Percentiles rank a stretch among this genome's conserved stretches.
Evolutionary conservation across 2,888 invertebrate genomes (phyloP).

Genomic region (Trissolcus brochymenae): DNA sequence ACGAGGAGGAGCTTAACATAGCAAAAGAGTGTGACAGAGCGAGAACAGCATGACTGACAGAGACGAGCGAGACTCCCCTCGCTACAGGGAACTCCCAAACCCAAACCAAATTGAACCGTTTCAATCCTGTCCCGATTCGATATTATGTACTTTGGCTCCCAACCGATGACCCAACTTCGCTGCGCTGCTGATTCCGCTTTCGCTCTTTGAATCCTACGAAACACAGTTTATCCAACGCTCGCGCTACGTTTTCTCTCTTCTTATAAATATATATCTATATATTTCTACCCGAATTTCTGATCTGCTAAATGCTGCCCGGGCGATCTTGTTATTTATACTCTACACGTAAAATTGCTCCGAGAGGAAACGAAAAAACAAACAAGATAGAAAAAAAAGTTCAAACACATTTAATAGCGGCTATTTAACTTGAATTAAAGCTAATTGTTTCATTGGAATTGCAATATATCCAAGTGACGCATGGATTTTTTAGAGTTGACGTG

Average conservation of each 20-base stretch:
- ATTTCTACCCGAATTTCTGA: slow-evolving; percentile 3
- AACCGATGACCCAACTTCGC: slow-evolving; percentile 42
- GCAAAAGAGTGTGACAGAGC: slow-evolving; percentile 47
- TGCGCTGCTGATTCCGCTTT: slow-evolving; percentile 16
- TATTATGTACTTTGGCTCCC: slow-evolving; percentile 46
- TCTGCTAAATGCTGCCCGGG: slow-evolving; percentile 1
- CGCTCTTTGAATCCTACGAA: slow-evolving; percentile 48
- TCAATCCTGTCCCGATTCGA: slow-evolving; percentile 48
- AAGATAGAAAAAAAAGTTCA: too few relatives aligned
- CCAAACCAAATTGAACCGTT: slow-evolving; percentile 55
- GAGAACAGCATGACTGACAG: slow-evolving; percentile 20
- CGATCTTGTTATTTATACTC: neutral
- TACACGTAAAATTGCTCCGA: slow-evolving; percentile 2
- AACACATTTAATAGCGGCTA: too few relatives aligned
- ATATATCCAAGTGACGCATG: too few relatives aligned
- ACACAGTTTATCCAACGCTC: slow-evolving; percentile 28
- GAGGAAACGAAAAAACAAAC: neutral
- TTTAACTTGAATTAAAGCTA: too few relatives aligned
- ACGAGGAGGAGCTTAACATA: slow-evolving; percentile 51
- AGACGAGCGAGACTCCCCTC: slow-evolving; percentile 15
- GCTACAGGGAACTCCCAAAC: slow-evolving; percentile 11
- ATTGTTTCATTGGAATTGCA: too few relatives aligned
- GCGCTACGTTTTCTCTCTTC: neutral
- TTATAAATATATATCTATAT: neutral
- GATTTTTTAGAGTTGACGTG: too few relatives aligned